Evolutionary conservation across 2,888 invertebrate species (phyloP).

Genomic region (Cheilosia impressa): DNA sequence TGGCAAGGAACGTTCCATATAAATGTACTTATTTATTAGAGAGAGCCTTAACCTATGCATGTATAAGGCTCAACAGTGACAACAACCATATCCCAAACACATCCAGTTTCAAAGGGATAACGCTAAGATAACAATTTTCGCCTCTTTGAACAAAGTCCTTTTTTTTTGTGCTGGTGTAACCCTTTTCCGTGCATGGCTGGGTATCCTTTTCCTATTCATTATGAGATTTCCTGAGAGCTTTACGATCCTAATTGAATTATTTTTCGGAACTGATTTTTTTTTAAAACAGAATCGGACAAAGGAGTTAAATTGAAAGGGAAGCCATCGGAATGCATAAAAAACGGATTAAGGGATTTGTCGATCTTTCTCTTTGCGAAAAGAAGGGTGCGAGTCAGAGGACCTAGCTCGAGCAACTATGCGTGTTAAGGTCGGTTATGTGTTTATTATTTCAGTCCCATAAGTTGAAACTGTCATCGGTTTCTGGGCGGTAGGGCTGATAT

Average conservation of each 20-base stretch:
- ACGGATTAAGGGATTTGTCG: slow-evolving; percentile 30
- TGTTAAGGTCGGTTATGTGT: background rate
- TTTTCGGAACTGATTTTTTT: slow-evolving; percentile 5
- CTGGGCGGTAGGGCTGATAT: no score
- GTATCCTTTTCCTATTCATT: slow-evolving; percentile 28
- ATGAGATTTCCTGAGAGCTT: slow-evolving; percentile 29
- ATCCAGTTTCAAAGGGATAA: slow-evolving; percentile 1
- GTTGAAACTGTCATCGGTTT: no score
- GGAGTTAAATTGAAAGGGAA: slow-evolving; percentile 4
- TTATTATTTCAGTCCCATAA: no score
- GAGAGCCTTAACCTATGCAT: background rate
- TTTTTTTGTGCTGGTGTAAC: slow-evolving; percentile 1
- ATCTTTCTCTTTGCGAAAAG: background rate
- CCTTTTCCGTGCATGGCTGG: slow-evolving; percentile 13
- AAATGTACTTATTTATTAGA: background rate
- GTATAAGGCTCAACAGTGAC: background rate
- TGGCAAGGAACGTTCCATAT: no score
- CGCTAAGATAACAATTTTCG: background rate
- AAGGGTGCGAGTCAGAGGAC: background rate
- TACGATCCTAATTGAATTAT: slow-evolving; percentile 17
- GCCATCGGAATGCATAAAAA: slow-evolving; percentile 21
- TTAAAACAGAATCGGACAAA: background rate
- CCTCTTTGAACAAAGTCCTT: slow-evolving; percentile 3
- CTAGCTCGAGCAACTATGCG: background rate
- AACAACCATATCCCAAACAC: background rate